Evolutionary conservation across 2,797 vertebrate genomes (phyloP).

Genomic region (Lepilemur ruficaudatus): DNA sequence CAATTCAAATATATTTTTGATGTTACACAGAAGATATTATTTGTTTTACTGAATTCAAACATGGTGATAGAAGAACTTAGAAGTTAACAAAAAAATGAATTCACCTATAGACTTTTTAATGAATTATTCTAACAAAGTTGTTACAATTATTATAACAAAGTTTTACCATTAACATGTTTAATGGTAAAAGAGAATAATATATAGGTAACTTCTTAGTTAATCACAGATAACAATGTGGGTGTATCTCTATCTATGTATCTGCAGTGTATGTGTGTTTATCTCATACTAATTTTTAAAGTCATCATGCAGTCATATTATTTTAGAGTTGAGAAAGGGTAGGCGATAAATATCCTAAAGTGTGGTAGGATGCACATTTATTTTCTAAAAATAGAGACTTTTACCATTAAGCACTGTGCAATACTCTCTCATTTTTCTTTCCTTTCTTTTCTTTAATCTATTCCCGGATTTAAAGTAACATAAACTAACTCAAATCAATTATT

Average conservation of each 20-base stretch:
- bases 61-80: not conserved
- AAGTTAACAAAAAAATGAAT: not conserved
- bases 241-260: not conserved
- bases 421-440: not conserved
- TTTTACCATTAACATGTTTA: not conserved
- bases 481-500: slow-evolving; percentile 48
- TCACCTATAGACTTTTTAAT: not conserved
- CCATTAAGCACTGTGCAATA: not conserved
- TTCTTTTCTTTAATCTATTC: not conserved
- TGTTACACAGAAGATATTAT: not conserved
- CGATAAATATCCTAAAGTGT: not conserved
- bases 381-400: slow-evolving; percentile 24
- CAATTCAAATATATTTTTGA: not conserved
- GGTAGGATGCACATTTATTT: not conserved
- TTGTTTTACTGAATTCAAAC: slow-evolving; percentile 10
- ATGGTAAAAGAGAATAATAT: not conserved
- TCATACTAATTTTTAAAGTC: not conserved
- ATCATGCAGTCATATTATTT: not conserved
- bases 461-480: slow-evolving; percentile 43
- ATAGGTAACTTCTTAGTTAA: not conserved
- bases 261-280: not conserved
- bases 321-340: not conserved
- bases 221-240: not conserved
- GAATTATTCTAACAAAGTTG: not conserved
- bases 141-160: not conserved